Evolutionary conservation across 2,797 vertebrate species (phyloP), one percentile per base, ranked within the genome.

Genomic region (Oceanodroma leucorhoa): DNA sequence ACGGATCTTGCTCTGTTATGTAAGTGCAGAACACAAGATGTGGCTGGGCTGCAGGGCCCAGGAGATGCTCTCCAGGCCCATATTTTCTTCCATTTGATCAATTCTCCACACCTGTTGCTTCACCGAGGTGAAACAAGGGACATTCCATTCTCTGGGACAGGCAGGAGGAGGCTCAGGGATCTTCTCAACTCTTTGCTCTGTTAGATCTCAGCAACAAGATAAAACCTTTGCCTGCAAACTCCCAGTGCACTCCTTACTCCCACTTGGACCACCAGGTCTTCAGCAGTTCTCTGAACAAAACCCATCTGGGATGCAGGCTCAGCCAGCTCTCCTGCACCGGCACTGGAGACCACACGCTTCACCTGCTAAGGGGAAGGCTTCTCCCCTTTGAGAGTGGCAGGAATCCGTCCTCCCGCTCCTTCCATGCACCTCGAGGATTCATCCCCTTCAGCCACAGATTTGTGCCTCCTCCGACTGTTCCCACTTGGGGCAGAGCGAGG

Each of bases 391-490:
- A 53, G 18, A 26, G 29, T 57, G 40, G 24, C 50, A 62, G 3
- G 38, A 57, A 87, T 85, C 34, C 1, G 0, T 65, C 60, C 23
- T 2, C 21, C 48, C 11, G 1, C 7, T 45, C 26, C 22, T 30
- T 79, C 64, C 3, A 0, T 23, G 40, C 24, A 48, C 51, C 48
- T 86, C 0, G 1, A 76, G 41, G 62, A 61, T 65, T 81, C 46
- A 62, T 79, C 29, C 88, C 88, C 79, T 94, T 88, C 78, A 90
- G 57, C 50, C 92, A 84, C 70, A 45, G 18, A 20, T 83, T 85
- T 75, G 26, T 84, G 13, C 14, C 57, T 84, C 38, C 34, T 65
- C 11, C 1, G 0, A 46, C 29, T 7, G 5, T 24, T 91, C 79
- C 73, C 65, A 34, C 43, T 21, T 2, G 0, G 60, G 62, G 84